Evolutionary conservation across 2,888 invertebrate species (phyloP).

Genomic region (Apamea crenata): DNA sequence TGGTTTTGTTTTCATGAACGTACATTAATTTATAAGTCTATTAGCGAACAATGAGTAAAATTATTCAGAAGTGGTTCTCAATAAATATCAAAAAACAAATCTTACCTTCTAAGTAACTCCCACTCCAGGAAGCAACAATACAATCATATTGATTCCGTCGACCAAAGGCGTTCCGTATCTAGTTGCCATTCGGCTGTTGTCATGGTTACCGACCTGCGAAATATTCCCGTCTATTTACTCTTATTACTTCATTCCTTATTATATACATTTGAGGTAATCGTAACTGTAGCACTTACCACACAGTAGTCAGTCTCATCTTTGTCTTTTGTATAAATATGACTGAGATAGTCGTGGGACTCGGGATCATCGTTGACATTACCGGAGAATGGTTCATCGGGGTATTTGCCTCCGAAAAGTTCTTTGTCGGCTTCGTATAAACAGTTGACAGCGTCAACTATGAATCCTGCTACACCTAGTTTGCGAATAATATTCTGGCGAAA

Average conservation of each 20-base stretch:
- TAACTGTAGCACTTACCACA: slow-evolving; percentile 91
- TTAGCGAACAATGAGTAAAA: neutral
- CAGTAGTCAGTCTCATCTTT: slow-evolving; percentile 92
- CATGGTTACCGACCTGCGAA: slow-evolving; percentile 92
- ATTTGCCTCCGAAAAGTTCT: slow-evolving; percentile 81
- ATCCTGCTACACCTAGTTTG: slow-evolving; percentile 96
- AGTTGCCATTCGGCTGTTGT: slow-evolving; percentile 91
- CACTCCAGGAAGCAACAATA: slow-evolving; percentile 93
- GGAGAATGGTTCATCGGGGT: slow-evolving; percentile 90
- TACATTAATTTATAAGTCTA: neutral
- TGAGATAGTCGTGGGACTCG: slow-evolving; percentile 89
- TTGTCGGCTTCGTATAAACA: slow-evolving; percentile 91
- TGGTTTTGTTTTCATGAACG: neutral
- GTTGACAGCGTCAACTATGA: slow-evolving; percentile 95
- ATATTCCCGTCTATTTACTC: slow-evolving; percentile 37
- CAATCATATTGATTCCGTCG: slow-evolving; percentile 93
- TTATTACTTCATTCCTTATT: slow-evolving; percentile 15
- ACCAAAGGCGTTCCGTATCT: slow-evolving; percentile 91
- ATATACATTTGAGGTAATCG: slow-evolving; percentile 18
- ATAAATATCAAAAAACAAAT: slow-evolving; percentile 4
- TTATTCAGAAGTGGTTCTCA: neutral
- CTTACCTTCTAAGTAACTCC: slow-evolving; percentile 92
- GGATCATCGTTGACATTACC: slow-evolving; percentile 83
- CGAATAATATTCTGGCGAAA: slow-evolving; percentile 91
- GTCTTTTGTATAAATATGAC: slow-evolving; percentile 92